A percentile compares a stretch with the other conserved stretches of the same genome.
These are phyloP conservation scores for Serilophus lunatus DNA, from an alignment of 2,113 vertebrate species.

Conservation along the genomic window DNA sequence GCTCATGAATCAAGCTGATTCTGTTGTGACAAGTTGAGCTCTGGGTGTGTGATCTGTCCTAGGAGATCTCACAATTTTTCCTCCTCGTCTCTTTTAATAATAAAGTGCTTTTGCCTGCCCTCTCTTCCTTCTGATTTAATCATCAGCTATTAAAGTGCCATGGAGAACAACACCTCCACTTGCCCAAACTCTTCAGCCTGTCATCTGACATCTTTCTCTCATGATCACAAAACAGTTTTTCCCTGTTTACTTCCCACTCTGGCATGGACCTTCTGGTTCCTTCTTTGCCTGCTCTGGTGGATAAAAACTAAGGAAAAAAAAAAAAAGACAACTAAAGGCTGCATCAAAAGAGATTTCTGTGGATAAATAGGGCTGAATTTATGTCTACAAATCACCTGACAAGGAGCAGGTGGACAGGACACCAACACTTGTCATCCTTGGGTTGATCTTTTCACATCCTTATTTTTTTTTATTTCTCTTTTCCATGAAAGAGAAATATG, in stretches of 20 bases:
- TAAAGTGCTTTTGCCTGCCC: neutral
- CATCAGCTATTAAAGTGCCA: neutral
- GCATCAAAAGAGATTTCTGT: neutral
- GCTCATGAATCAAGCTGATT: slow-evolving; percentile 35
- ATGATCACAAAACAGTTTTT: neutral
- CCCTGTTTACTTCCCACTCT: neutral
- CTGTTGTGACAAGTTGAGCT: slow-evolving; percentile 44
- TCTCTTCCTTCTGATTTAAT: neutral
- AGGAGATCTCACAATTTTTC: slow-evolving; percentile 19
- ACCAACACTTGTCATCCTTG: accelerated
- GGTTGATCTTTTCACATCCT: neutral
- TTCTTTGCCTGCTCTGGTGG: neutral
- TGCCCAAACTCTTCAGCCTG: neutral
- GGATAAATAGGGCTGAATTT: neutral
- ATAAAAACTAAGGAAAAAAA: neutral
- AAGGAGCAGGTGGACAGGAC: neutral
- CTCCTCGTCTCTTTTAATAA: neutral
- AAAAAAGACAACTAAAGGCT: neutral
- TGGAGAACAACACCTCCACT: neutral
- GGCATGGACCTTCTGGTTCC: neutral
- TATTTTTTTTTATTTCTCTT: neutral
- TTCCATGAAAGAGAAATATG: no score
- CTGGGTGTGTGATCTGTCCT: slow-evolving; percentile 17
- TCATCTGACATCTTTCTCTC: slow-evolving; percentile 1
- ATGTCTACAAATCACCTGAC: neutral